A percentile compares a stretch with the other conserved stretches of the same genome.
phyloP scores from a whole-genome alignment of 1,140 invertebrate species.

The Holotrichia oblita region DNA sequence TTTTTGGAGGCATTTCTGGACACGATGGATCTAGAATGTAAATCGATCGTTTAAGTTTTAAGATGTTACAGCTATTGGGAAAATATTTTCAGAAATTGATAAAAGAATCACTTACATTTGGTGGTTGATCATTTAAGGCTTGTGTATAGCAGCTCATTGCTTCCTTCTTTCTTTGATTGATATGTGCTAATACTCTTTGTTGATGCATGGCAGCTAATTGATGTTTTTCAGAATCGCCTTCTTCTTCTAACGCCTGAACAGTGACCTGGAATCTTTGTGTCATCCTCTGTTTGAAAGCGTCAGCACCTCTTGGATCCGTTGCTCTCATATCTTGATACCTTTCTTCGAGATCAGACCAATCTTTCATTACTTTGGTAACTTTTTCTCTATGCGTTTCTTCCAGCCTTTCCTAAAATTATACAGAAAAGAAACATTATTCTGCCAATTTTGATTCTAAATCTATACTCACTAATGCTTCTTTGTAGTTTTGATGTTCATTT shows the following conservation, averaged over 20 bases:
- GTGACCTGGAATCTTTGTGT: constrained; percentile 93
- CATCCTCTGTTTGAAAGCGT: constrained; percentile 97
- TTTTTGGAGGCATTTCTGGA: constrained; percentile 93
- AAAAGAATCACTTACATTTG: constrained; percentile 73
- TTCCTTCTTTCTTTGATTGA: constrained; percentile 95
- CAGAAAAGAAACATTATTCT: not conserved
- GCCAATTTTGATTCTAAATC: not conserved
- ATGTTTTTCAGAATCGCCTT: constrained; percentile 94
- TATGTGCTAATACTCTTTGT: constrained; percentile 91
- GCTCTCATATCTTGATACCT: constrained; percentile 95
- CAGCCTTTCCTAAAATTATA: constrained; percentile 81
- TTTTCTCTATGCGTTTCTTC: constrained; percentile 94
- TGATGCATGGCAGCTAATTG: constrained; percentile 97
- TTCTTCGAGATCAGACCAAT: constrained; percentile 97
- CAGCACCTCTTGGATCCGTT: constrained; percentile 90
- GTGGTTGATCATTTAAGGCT: constrained; percentile 85
- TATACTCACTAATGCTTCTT: constrained; percentile 74
- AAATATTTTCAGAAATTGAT: not conserved
- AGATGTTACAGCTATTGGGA: not conserved
- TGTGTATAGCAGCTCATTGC: constrained; percentile 94
- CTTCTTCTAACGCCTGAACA: constrained; percentile 93
- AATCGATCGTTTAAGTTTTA: no score
- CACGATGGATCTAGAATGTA: constrained; percentile 77
- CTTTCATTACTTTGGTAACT: constrained; percentile 94
- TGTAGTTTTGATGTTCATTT: constrained; percentile 94